phyloP scores from a whole-genome alignment of 2,113 vertebrate genomes.

The Conger conger region DNA sequence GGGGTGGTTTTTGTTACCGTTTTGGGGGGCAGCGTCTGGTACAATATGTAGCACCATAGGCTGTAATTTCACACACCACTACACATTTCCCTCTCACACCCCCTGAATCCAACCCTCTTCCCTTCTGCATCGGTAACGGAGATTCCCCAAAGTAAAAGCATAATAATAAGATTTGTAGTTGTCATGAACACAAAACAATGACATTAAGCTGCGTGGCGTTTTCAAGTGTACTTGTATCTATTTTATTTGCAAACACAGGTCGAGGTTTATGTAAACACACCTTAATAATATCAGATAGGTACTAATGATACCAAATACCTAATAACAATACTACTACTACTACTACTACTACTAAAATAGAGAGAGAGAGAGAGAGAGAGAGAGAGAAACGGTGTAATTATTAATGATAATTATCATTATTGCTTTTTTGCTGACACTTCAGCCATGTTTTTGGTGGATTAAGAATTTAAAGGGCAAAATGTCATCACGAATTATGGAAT shows the following conservation, averaged over 20 bases:
- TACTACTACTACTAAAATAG: no score
- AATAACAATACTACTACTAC: no score
- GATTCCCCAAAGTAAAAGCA: constrained; percentile 61
- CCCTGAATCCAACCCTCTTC: constrained; percentile 82
- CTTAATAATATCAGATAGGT: no score
- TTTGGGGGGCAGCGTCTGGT: constrained; percentile 96
- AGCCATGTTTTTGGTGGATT: constrained; percentile 48
- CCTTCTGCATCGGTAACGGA: constrained; percentile 75
- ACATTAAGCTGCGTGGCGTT: background rate
- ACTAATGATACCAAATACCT: no score
- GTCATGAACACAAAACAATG: constrained; percentile 31
- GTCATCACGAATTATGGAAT: background rate
- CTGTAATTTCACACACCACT: constrained; percentile 98
- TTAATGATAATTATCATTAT: no score
- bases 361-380: no score
- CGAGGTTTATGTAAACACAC: no score
- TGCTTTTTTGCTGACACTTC: constrained; percentile 47
- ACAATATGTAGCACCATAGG: constrained; percentile 98
- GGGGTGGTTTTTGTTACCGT: constrained; percentile 81
- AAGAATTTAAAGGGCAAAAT: no score
- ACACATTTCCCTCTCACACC: constrained; percentile 96
- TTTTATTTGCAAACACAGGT: constrained; percentile 25
- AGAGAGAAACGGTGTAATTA: no score
- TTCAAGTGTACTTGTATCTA: background rate
- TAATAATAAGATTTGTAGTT: constrained; percentile 41